These are phyloP conservation scores for Criorhina ranunculi DNA, from an alignment of 2,888 invertebrate species.

Conservation along the genomic window DNA sequence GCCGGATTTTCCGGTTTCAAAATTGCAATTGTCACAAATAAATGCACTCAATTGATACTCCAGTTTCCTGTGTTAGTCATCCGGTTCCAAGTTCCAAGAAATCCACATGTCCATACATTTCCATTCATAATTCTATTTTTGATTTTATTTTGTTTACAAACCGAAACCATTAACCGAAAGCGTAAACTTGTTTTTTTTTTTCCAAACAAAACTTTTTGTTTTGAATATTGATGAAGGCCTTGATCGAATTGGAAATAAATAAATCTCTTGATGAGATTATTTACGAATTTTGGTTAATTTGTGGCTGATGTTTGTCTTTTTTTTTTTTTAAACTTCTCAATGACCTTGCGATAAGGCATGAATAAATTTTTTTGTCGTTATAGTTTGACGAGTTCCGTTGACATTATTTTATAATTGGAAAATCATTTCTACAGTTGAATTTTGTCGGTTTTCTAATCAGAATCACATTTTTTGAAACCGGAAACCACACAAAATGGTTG, in stretches of 20 bases:
- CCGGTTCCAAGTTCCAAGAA: not conserved
- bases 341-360: constrained; percentile 41
- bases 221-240: constrained; percentile 1
- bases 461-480: constrained; percentile 10
- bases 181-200: constrained; percentile 36
- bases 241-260: constrained; percentile 29
- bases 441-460: constrained; percentile 28
- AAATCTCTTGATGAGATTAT: constrained; percentile 6
- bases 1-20: constrained; percentile 50
- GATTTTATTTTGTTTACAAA: constrained; percentile 28
- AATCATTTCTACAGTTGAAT: constrained; percentile 1
- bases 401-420: not conserved
- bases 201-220: constrained; percentile 15
- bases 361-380: not conserved
- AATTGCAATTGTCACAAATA: constrained; percentile 33
- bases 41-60: constrained; percentile 29
- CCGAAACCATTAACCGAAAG: constrained; percentile 31
- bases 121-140: constrained; percentile 36
- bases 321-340: not conserved
- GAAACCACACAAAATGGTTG: constrained; percentile 34
- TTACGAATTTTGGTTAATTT: not conserved
- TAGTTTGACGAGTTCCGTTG: too few relatives aligned
- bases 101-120: not conserved
- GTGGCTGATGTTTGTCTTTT: not conserved
- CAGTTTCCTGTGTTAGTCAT: constrained; percentile 27